Evolutionary conservation across 2,797 vertebrate species (phyloP), one percentile per base, ranked within the genome.

Genomic region (Acanthurus leucopareius): DNA sequence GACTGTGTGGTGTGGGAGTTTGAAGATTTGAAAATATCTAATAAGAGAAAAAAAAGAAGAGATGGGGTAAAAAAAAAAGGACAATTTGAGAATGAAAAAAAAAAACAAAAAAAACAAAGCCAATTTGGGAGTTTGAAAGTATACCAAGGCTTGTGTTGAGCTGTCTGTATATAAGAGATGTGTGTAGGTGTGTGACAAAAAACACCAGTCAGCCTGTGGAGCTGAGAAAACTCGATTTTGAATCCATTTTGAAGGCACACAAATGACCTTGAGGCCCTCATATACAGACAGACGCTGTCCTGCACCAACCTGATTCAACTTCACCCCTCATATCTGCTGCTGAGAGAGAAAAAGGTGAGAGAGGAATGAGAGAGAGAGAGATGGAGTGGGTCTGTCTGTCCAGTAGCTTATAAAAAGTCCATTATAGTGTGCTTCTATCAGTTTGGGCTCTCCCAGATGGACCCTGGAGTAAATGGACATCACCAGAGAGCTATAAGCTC

Each of bases 361-460:
- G 68, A 54, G 38, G 10, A n/a, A 51, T 11, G 56, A 9, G 67
- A 60, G 66, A 25, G 11, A 61, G 74, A 68, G 82, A 90, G 83
- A 91, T 92, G 82, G 89, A 92, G 90, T 90, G 91, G 73, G 65
- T 82, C 86, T 90, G 92, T 92, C 91, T 86, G 85, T 92, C 91
- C 90, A 84, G 78, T 88, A 91, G 91, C 91, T 94, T 94, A 93
- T 93, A 92, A 93, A 93, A 94, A 92, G 92, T 93, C 92, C 90
- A 94, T 94, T 94, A 94, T 89, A 79, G 85, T 85, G 79, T 40
- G 58, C 77, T 83, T 92, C 89, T 92, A 94, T 94, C 92, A 91
- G 91, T 91, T 90, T 93, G 87, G 89, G 72, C 87, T 90, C 87
- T 91, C 92, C 90, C 91, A 91, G 88, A 93, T 89, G 90, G 90